Base-by-base conservation (phyloP, 1,140 invertebrate species). In the Drosophila tani region DNA sequence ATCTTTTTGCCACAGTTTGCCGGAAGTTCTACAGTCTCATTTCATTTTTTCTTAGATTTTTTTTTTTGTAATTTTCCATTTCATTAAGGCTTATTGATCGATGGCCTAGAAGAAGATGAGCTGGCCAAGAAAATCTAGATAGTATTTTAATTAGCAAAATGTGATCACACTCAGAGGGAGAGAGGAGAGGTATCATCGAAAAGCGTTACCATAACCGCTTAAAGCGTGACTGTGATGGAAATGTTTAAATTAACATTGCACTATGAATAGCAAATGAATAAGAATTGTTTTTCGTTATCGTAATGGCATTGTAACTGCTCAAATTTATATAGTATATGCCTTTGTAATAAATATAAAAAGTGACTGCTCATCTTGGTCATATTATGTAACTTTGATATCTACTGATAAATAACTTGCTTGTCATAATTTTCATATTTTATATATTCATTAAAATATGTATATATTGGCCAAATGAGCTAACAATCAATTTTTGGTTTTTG, bases 41-140 rank as follows among this genome's bases (percentile, higher is more conserved):
- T 55, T 35, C 6, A 17, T 49, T 51, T 70, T 51, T 58, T 69
- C 47, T 40, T 59, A 41, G 57, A 38, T 21, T 41, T 63, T 71
- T 29, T 47, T 74, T 71, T 73, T 55, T 29, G 49, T 75, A 49
- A 66, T 71, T 83, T 82, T 70, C 63, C 63, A 82, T 86, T 87
- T 80, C 64, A 79, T 87, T 79, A 79, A 32, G 66, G 41, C 51
- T 73, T 69, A 74, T 68, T 35, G 63, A 64, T 77, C 49, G 57
- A 21, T 40, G 32, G 51, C 2, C 47, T 63, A 12, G 19, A 15
- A 66, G 53, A 75, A 85, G 58, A 69, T 67, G 15, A 57, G 58
- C 9, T 38, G 35, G 9, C 32, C 4, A 19, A 57, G 38, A 55
- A 46, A 49, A 67, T 51, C 40, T 35, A 46, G 40, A 45, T 35